Percentiles rank a stretch among this genome's conserved stretches.
Conservation (phyloP, 1,140 invertebrate species). For the Lepidurus couesii region DNA sequence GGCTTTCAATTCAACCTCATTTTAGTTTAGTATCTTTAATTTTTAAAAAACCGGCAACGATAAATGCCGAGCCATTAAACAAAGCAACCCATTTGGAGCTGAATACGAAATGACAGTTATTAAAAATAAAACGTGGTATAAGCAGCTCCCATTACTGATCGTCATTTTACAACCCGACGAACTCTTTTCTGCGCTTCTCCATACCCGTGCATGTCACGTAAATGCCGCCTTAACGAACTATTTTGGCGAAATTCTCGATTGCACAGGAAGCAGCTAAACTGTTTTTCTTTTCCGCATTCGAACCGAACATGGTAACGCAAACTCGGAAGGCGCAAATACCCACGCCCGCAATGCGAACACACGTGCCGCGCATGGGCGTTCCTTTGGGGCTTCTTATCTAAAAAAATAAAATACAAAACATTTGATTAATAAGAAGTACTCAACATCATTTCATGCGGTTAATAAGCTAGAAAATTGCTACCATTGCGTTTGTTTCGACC, state of each 20-base stretch:
- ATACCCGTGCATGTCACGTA: not conserved
- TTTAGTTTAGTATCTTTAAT: too few species aligned
- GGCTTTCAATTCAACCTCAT: too few species aligned
- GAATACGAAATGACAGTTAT: too few species aligned
- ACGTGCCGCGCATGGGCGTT: slow-evolving; percentile 40
- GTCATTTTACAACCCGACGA: not conserved
- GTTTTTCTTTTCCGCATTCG: slow-evolving; percentile 60
- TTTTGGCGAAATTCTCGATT: slow-evolving; percentile 42
- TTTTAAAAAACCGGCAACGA: too few species aligned
- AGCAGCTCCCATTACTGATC: not conserved
- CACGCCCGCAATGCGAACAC: slow-evolving; percentile 57
- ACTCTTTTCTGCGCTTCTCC: not conserved
- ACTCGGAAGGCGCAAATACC: slow-evolving; percentile 53
- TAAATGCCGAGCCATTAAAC: too few species aligned
- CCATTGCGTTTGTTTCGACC: not conserved
- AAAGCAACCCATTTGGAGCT: too few species aligned
- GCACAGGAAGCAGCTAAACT: slow-evolving; percentile 57
- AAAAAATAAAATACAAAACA: not conserved
- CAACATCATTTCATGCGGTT: not conserved
- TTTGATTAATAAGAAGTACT: not conserved
- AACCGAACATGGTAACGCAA: slow-evolving; percentile 53
- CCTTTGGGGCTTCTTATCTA: not conserved
- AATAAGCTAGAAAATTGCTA: not conserved
- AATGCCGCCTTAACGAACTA: not conserved
- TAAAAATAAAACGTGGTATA: not conserved